phyloP scores from a whole-genome alignment of 2,113 vertebrate species.

The Alethe castanea region DNA sequence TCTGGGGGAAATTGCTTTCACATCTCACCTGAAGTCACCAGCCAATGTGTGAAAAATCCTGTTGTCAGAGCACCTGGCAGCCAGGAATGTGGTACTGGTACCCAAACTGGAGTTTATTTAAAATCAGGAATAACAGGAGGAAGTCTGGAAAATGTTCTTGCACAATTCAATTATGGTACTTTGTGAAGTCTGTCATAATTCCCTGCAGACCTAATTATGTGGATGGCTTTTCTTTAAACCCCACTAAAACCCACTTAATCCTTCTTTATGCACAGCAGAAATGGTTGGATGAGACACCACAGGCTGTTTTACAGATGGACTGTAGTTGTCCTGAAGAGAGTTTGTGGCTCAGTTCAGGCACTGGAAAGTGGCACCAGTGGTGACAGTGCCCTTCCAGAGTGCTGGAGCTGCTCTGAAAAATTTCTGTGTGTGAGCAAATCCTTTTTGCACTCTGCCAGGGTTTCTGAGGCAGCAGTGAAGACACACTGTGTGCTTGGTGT shows the following conservation, averaged over 20 bases:
- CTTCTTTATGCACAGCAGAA: neutral
- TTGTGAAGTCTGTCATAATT: neutral
- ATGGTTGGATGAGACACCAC: neutral
- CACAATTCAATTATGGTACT: neutral
- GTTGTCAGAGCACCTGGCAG: neutral
- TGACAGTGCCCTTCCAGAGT: neutral
- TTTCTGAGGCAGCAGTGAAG: neutral
- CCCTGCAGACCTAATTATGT: conserved; percentile 22
- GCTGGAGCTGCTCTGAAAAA: neutral
- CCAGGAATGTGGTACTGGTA: neutral
- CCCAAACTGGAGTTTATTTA: neutral
- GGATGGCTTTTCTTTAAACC: conserved; percentile 21
- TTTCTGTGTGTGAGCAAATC: neutral
- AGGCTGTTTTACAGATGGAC: neutral
- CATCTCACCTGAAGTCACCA: neutral
- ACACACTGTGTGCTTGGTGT: neutral
- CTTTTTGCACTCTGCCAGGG: neutral
- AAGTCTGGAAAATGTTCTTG: neutral
- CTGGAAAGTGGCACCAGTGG: neutral
- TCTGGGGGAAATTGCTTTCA: conserved; percentile 7
- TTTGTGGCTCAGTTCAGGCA: neutral
- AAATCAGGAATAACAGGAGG: neutral
- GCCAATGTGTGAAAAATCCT: neutral
- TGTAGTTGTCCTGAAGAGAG: neutral
- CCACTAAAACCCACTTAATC: neutral